Evolutionary conservation across 37 sponge, comb jelly and placozoan genomes (phyloP).

Genomic region (Geodia barretti): DNA sequence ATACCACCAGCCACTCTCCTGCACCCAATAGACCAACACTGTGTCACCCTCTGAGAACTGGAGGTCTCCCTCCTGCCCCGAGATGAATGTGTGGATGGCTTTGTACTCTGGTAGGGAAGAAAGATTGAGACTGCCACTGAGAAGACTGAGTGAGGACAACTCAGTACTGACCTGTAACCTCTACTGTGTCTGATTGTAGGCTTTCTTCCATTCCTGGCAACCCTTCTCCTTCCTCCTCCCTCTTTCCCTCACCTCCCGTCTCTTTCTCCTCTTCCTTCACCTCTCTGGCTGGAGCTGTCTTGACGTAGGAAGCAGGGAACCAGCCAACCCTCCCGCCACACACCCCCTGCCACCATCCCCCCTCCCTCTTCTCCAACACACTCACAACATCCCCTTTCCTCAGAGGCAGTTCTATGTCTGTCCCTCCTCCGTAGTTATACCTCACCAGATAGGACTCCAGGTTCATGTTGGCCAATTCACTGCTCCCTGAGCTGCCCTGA

Average conservation of each 20-base stretch:
- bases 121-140: background rate
- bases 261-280: constrained; percentile 30
- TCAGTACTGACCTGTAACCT: constrained; percentile 7
- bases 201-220: background rate
- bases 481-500: background rate
- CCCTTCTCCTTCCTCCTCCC: background rate
- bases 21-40: constrained; percentile 75
- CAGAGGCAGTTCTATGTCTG: constrained; percentile 58
- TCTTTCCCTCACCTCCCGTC: constrained; percentile 24
- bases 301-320: constrained; percentile 67
- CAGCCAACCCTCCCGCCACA: constrained; percentile 58
- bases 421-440: constrained; percentile 34
- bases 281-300: constrained; percentile 11
- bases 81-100: constrained; percentile 53
- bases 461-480: background rate
- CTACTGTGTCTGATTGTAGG: background rate
- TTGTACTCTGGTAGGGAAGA: constrained; percentile 46
- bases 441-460: constrained; percentile 36
- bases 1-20: constrained; percentile 91
- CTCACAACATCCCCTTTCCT: constrained; percentile 49
- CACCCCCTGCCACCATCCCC: constrained; percentile 74
- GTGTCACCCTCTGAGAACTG: constrained; percentile 69
- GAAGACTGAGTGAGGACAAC: background rate
- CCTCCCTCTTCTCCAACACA: constrained; percentile 65
- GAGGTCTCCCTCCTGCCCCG: constrained; percentile 65